Evolutionary conservation across 2,888 invertebrate species (phyloP), one percentile per base, ranked within the genome.

Genomic region (Drosophila prostipennis): DNA sequence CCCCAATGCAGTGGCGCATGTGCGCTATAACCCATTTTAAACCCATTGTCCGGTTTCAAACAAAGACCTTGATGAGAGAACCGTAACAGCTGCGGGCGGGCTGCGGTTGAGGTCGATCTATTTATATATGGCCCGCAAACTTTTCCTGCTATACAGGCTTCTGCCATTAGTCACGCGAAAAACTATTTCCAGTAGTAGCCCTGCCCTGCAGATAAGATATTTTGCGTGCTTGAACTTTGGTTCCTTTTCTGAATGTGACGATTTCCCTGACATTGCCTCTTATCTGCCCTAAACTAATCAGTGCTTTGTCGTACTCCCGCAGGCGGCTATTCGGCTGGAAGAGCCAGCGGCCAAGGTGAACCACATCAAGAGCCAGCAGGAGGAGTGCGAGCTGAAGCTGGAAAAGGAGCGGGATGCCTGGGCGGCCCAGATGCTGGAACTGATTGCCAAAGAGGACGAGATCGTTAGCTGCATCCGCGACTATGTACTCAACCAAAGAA

Each of bases 351-450:
- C 94, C 14, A 97, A 97, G 92, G 93, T 95, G 46, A 96, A 94
- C 81, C 94, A 94, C 51, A 94, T 97, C 19, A 95, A 95, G 89
- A 97, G 98, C 72, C 98, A 98, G 90, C 93, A 96, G 82, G 98
- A 98, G 90, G 98, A 98, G 83, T 96, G 97, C 0, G 96, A 96
- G 72, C 93, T 94, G 63, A 96, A 96, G 92, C 96, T 98, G 69
- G 98, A 98, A 89, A 96, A 97, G 72, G 96, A 96, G 70, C 94
- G 97, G 88, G 98, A 98, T 92, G 94, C 94, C 4, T 93, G 98
- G 74, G 97, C 98, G 5, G 96, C 96, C 3, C 98, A 98, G 92
- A 97, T 98, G 96, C 98, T 97, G 90, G 95, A 96, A 73, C 93
- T 98, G 60, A 95, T 98, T 74, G 95, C 97, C 23, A 95, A 96